Percentiles rank a stretch among this genome's conserved stretches.
Conservation (phyloP, 1,140 invertebrate species). For the Saccostrea cuccullata region DNA sequence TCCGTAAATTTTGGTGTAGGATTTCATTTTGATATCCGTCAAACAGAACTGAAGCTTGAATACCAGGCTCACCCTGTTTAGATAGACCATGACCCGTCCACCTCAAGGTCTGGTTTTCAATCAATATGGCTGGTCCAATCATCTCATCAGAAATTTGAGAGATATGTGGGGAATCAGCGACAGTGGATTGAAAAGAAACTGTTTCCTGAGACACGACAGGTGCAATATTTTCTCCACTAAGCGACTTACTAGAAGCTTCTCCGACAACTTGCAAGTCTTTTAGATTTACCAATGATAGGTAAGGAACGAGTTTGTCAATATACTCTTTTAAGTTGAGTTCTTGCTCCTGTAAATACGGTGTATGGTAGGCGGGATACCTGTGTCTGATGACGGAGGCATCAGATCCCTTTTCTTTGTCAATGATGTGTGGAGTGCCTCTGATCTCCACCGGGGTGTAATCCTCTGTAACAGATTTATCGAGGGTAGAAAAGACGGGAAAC, state of each 20-base stretch:
- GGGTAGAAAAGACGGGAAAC: not conserved
- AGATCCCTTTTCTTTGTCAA: not conserved
- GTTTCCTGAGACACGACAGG: not conserved
- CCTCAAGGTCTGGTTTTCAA: not conserved
- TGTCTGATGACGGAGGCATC: not conserved
- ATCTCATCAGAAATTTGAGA: no score
- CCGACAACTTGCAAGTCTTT: conserved; percentile 22
- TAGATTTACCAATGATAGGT: not conserved
- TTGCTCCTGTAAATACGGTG: conserved; percentile 39
- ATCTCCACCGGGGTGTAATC: not conserved
- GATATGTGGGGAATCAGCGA: not conserved
- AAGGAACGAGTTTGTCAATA: conserved; percentile 39
- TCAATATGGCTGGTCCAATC: conserved; percentile 37
- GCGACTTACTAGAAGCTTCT: not conserved
- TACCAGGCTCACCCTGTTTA: not conserved
- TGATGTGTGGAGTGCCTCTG: not conserved
- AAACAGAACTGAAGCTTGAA: conserved; percentile 26
- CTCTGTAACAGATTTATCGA: not conserved
- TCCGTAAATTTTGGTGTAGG: conserved; percentile 1
- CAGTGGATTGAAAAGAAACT: not conserved
- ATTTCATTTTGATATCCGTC: conserved; percentile 10
- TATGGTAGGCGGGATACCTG: conserved; percentile 43
- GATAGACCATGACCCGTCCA: conserved; percentile 13
- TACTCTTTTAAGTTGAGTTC: conserved; percentile 27
- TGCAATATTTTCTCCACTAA: not conserved